A percentile compares a stretch with the other conserved stretches of the same genome.
Evolutionary conservation across 2,797 vertebrate species (phyloP).

Genomic region (Orientallactaga sibirica): DNA sequence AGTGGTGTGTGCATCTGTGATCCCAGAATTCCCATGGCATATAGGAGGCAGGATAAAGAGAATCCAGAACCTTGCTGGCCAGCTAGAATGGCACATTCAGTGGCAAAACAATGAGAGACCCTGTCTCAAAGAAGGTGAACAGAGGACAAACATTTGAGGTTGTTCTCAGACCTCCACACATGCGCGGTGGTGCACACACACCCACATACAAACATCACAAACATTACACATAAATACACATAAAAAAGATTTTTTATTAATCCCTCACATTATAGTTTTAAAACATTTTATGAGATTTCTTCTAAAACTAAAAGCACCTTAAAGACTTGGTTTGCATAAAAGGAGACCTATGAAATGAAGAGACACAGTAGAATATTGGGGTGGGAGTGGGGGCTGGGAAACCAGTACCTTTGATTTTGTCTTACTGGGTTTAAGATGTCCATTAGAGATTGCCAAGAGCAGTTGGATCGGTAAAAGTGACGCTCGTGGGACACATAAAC

Average conservation of each 20-base stretch:
- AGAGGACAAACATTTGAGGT: too few relatives aligned
- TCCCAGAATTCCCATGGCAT: too few relatives aligned
- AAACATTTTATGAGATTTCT: conserved; percentile 3
- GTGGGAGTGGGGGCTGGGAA: background rate
- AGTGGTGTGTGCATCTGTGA: too few relatives aligned
- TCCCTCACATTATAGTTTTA: conserved; percentile 8
- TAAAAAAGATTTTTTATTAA: conserved; percentile 15
- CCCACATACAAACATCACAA: too few relatives aligned
- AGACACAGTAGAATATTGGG: background rate
- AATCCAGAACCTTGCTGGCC: too few relatives aligned
- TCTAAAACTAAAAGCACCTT: background rate
- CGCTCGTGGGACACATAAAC: background rate
- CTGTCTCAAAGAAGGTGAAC: too few relatives aligned
- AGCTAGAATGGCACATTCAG: too few relatives aligned
- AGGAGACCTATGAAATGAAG: background rate
- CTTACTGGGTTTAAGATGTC: background rate
- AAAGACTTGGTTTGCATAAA: background rate
- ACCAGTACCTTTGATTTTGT: background rate
- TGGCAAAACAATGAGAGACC: too few relatives aligned
- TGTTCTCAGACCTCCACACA: too few relatives aligned
- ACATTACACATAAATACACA: too few relatives aligned
- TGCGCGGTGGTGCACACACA: too few relatives aligned
- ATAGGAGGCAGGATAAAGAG: too few relatives aligned
- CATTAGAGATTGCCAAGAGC: background rate
- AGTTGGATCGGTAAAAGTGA: background rate